These are phyloP conservation scores for Gasterosteus nipponicus DNA, from an alignment of 2,113 vertebrate genomes.

Conservation along the genomic window DNA sequence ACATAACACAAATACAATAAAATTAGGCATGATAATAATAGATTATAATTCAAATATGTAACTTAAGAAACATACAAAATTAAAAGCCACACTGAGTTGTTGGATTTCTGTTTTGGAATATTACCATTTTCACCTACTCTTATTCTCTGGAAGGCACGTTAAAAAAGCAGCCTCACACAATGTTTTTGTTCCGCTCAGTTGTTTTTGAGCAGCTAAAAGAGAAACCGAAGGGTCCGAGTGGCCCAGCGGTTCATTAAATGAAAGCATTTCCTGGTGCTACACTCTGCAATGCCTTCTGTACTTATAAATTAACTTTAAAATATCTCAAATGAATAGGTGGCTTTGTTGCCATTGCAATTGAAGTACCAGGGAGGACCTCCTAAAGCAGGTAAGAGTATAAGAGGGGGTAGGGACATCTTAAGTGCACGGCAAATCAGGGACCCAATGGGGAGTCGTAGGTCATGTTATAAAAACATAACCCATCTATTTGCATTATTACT, in stretches of 20 bases:
- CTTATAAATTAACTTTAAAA: background rate
- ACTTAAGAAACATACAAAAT: background rate
- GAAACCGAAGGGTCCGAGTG: background rate
- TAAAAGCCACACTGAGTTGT: background rate
- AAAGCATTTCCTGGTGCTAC: background rate
- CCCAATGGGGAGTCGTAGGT: too few relatives aligned
- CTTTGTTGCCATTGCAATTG: background rate
- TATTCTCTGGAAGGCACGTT: background rate
- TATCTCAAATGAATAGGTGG: background rate
- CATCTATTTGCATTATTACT: slow-evolving; percentile 37
- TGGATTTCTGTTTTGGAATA: background rate
- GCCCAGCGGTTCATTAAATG: background rate
- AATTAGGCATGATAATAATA: too few relatives aligned
- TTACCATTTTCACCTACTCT: background rate
- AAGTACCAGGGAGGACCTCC: background rate
- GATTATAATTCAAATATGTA: too few relatives aligned
- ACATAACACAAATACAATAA: too few relatives aligned
- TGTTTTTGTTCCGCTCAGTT: background rate
- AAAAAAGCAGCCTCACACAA: background rate
- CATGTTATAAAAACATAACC: background rate
- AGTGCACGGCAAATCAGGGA: too few relatives aligned
- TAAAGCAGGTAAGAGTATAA: background rate
- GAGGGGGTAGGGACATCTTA: too few relatives aligned
- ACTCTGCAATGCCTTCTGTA: background rate
- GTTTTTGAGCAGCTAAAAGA: background rate